These are phyloP conservation scores for Notarius lentiginosus DNA, from an alignment of 2,113 vertebrate genomes.

Conservation along the genomic window DNA sequence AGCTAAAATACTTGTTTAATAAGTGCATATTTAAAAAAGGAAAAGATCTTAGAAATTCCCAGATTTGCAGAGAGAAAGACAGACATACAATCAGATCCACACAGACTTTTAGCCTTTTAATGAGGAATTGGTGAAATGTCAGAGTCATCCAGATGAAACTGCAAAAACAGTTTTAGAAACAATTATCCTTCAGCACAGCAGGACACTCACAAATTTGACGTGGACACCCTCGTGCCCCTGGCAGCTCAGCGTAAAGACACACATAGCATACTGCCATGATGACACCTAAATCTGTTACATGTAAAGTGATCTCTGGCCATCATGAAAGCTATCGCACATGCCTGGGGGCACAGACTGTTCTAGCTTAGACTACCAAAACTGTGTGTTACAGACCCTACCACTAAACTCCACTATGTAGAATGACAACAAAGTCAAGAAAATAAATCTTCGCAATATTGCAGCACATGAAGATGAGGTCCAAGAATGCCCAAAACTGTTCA, in stretches of 20 bases:
- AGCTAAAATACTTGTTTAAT: neutral
- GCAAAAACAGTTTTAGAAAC: neutral
- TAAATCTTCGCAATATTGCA: neutral
- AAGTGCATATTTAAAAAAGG: neutral
- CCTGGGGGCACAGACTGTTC: neutral
- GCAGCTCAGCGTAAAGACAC: slow-evolving; percentile 13
- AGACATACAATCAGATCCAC: neutral
- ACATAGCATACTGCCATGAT: slow-evolving; percentile 24
- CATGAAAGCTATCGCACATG: slow-evolving; percentile 49
- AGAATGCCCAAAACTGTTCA: neutral
- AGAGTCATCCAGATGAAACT: neutral
- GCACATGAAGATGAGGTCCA: neutral
- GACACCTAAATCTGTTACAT: slow-evolving; percentile 48
- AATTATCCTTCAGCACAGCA: neutral
- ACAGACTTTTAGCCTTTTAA: neutral
- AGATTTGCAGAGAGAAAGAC: neutral
- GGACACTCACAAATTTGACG: neutral
- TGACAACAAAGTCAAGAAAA: neutral
- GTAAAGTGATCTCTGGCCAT: slow-evolving; percentile 50
- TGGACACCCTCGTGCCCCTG: neutral
- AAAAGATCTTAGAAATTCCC: neutral
- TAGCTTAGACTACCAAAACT: neutral
- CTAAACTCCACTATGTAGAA: neutral
- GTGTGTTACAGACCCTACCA: neutral
- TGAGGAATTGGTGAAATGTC: neutral